Evolutionary conservation across 2,888 invertebrate genomes (phyloP).

Genomic region (Myopa tessellatipennis): DNA sequence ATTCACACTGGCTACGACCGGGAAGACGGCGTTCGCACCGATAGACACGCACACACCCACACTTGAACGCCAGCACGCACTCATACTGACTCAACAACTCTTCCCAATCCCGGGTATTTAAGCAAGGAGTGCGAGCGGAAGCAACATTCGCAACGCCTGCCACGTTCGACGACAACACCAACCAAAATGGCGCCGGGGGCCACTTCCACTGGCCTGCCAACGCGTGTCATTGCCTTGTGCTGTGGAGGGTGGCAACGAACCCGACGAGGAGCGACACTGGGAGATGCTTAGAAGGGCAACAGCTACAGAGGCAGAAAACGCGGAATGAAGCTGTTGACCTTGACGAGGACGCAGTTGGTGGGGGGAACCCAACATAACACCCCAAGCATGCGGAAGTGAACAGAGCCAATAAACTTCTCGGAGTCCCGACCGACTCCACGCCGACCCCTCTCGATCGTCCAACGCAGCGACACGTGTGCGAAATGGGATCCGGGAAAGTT

Average conservation of each 20-base stretch:
- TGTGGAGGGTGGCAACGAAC: neutral
- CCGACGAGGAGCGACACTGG: neutral
- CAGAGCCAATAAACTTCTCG: constrained; percentile 20
- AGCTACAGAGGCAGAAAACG: constrained; percentile 17
- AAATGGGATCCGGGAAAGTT: neutral
- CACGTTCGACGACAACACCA: constrained; percentile 7
- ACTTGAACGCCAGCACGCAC: too few relatives aligned
- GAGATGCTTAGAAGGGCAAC: neutral
- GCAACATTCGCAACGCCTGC: neutral
- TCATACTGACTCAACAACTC: too few relatives aligned
- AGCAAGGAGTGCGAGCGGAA: neutral
- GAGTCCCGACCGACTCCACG: neutral
- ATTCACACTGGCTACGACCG: too few relatives aligned
- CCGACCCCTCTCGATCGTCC: neutral
- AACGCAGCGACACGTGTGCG: constrained; percentile 5
- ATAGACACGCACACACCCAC: too few relatives aligned
- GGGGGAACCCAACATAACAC: constrained; percentile 2
- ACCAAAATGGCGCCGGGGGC: constrained; percentile 49
- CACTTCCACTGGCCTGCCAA: constrained; percentile 27
- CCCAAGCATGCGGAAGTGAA: constrained; percentile 5
- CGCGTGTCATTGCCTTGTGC: constrained; percentile 38
- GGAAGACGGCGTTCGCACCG: too few relatives aligned
- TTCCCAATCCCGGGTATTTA: neutral
- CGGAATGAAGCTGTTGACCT: constrained; percentile 54
- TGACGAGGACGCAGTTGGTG: constrained; percentile 50